Conservation (phyloP, 2,113 vertebrate genomes). For the Stictonetta naevosa region DNA sequence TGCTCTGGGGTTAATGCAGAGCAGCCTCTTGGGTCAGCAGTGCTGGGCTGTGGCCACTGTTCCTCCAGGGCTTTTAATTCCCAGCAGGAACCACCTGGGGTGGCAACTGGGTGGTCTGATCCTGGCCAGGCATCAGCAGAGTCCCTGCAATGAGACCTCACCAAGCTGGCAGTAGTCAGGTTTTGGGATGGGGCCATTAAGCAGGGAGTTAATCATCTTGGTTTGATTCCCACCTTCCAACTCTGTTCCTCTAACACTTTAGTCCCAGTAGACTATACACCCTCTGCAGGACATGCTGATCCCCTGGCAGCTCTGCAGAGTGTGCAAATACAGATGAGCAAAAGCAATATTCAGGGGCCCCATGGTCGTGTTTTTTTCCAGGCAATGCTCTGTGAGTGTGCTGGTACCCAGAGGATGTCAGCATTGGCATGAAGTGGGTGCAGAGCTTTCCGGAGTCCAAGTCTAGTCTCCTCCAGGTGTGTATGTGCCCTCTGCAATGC, state of each 20-base stretch:
- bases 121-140: not conserved
- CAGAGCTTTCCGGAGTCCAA: not conserved
- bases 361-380: not conserved
- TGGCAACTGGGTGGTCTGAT: not conserved
- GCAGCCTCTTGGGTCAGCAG: not conserved
- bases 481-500: not conserved
- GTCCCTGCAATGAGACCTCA: not conserved
- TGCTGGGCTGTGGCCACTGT: not conserved
- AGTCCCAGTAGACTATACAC: rapidly evolving
- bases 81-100: not conserved
- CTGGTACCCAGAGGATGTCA: not conserved
- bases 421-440: not conserved
- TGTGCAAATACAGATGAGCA: not conserved
- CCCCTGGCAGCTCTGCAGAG: not conserved
- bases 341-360: rapidly evolving
- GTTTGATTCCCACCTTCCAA: rapidly evolving
- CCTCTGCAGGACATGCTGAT: not conserved
- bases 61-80: not conserved
- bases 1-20: not conserved
- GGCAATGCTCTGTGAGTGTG: not conserved
- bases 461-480: not conserved
- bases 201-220: not conserved
- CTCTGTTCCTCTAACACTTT: not conserved
- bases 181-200: not conserved
- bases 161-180: not conserved